phyloP scores from a whole-genome alignment of 1,140 invertebrate genomes.

The Habropoda laboriosa region DNA sequence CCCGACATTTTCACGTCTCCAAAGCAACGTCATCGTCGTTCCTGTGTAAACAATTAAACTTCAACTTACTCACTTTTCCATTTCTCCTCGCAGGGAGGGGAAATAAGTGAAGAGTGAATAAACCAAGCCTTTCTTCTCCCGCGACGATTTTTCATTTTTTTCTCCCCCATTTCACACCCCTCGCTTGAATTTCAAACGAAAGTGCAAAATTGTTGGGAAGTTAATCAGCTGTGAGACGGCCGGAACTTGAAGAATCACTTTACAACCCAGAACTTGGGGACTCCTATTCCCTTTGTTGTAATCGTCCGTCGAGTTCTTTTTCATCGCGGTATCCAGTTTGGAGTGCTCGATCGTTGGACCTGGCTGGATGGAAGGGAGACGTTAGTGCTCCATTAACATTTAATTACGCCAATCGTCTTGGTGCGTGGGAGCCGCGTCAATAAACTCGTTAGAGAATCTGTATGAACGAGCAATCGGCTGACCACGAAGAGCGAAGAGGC shows the following conservation, averaged over 20 bases:
- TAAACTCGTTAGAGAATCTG: conserved; percentile 25
- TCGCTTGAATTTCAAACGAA: conserved; percentile 12
- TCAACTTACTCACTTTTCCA: too few relatives aligned
- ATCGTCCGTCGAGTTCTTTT: not conserved
- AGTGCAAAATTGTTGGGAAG: not conserved
- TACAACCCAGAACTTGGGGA: not conserved
- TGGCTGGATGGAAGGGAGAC: too few relatives aligned
- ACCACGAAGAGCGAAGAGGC: not conserved
- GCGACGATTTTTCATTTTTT: not conserved
- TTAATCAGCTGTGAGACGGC: not conserved
- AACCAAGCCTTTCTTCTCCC: not conserved
- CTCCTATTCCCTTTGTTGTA: not conserved
- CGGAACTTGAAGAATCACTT: conserved; percentile 10
- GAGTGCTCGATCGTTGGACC: not conserved
- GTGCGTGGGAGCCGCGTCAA: not conserved
- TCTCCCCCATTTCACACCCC: too few relatives aligned
- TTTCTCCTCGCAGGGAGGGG: too few relatives aligned
- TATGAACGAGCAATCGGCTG: conserved; percentile 5
- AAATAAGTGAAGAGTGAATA: too few relatives aligned
- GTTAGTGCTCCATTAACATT: not conserved
- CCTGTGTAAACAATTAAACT: too few relatives aligned
- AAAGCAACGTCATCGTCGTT: not conserved
- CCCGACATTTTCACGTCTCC: not conserved
- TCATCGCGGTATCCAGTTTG: too few relatives aligned
- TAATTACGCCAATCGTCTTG: conserved; percentile 29